A percentile compares a stretch with the other conserved stretches of the same genome.
Evolutionary conservation across 2,888 invertebrate species (phyloP).

Genomic region (Dynastes maya): DNA sequence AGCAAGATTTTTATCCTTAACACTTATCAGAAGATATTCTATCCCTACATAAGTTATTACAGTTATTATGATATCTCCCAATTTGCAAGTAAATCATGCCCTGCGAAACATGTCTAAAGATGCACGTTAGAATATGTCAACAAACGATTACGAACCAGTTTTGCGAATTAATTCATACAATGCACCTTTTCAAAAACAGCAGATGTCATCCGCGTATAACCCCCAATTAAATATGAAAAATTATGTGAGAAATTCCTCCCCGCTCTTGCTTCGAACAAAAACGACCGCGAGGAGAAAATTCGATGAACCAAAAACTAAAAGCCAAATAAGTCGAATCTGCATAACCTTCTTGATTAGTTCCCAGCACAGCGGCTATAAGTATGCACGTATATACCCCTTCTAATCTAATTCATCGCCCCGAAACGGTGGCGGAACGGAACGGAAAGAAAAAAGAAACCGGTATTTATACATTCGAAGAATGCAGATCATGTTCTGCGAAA

Average conservation of each 20-base stretch:
- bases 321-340: slow-evolving; percentile 32
- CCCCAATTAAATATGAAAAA: slow-evolving; percentile 55
- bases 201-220: slow-evolving; percentile 10
- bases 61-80: too few species aligned
- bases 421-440: not conserved
- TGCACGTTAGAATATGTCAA: too few species aligned
- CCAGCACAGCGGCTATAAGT: slow-evolving; percentile 9
- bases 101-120: too few species aligned
- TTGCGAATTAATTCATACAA: not conserved
- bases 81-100: too few species aligned
- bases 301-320: slow-evolving; percentile 41
- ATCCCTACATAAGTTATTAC: too few species aligned
- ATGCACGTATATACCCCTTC: slow-evolving; percentile 2
- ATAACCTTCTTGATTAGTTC: slow-evolving; percentile 41
- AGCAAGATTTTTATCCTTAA: too few species aligned
- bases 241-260: slow-evolving; percentile 21
- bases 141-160: not conserved
- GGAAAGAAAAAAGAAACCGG: slow-evolving; percentile 35
- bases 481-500: slow-evolving; percentile 29
- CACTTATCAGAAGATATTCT: too few species aligned
- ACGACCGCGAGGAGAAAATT: not conserved
- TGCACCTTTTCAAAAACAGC: not conserved
- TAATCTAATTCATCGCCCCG: slow-evolving; percentile 22
- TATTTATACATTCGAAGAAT: slow-evolving; percentile 37
- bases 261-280: not conserved